Base-by-base conservation (phyloP, 1,140 invertebrate genomes). In the Solenopsis invicta region DNA sequence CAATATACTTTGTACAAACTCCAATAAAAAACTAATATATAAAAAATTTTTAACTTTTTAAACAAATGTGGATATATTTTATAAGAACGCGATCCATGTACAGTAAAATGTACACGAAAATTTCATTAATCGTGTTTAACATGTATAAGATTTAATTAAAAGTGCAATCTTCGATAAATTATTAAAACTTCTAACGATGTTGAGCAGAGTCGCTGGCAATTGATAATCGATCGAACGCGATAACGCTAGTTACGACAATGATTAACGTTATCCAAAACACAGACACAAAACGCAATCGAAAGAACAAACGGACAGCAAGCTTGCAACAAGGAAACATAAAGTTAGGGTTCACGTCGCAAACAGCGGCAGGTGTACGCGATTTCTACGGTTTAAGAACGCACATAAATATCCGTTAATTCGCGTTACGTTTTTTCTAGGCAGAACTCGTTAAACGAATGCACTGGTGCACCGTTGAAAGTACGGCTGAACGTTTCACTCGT, bases 241-340 rank as follows among this genome's bases (percentile, higher is more conserved):
- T 80, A 67, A 67, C 59, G 24, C 29, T 66, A 66, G 45, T 13
- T 48, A 45, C 0, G 34, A 50, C 45, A 56, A n/a, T 48, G 16
- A 48, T 74, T 82, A 82, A 48, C 24, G 41, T 84, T 75, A 85
- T 85, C 34, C 61, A 77, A 77, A 80, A 90, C 61, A 84, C 24
- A 77, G 75, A 56, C 62, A 86, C 54, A 54, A 86, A 80, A 91
- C 59, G 61, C 88, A 88, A 85, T 80, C 50, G 89, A 91, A 78
- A 80, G 87, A 89, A 89, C 74, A 61, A 76, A 78, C 66, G 84
- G 72, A 88, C 74, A 91, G 85, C 87, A 87, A 91, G 90, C 90
- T 85, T 85, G 87, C 62, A 84, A 45, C 80, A 59, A 74, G 85
- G 75, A 85, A 89, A 90, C 84, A 85, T 75, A 90, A 91, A 86